A percentile compares a stretch with the other conserved stretches of the same genome.
Conservation (phyloP, 2,888 invertebrate species). For the Dryadula phaetusa region DNA sequence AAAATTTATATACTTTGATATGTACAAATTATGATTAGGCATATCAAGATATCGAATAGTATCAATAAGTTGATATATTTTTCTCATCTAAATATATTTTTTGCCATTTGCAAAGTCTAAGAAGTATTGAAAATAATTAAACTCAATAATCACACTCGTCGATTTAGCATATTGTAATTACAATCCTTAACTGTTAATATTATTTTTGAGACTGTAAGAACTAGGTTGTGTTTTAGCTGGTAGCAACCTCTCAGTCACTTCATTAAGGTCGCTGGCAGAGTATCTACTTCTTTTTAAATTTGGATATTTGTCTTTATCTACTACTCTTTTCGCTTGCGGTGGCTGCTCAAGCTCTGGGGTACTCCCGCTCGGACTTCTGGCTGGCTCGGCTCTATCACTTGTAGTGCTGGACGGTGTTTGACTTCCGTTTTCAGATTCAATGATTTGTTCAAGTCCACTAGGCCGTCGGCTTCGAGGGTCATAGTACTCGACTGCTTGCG, state of each 20-base stretch:
- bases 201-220: constrained; percentile 86
- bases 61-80: constrained; percentile 20
- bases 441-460: constrained; percentile 75
- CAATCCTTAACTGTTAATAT: constrained; percentile 71
- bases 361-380: constrained; percentile 67
- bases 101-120: neutral
- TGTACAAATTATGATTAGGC: constrained; percentile 55
- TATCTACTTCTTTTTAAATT: constrained; percentile 83
- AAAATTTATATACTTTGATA: constrained; percentile 56
- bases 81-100: constrained; percentile 32
- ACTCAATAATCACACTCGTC: constrained; percentile 54
- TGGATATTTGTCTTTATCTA: constrained; percentile 65
- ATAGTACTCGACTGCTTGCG: constrained; percentile 77
- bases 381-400: constrained; percentile 68
- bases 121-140: constrained; percentile 29
- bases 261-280: constrained; percentile 88
- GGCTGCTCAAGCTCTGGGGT: constrained; percentile 62
- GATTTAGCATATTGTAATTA: constrained; percentile 76
- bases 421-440: constrained; percentile 75
- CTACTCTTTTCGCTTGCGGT: constrained; percentile 67
- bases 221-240: constrained; percentile 84
- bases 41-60: constrained; percentile 14
- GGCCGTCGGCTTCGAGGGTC: constrained; percentile 71
- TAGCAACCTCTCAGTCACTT: constrained; percentile 82
- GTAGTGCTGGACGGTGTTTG: constrained; percentile 74